phyloP scores from a whole-genome alignment of 2,113 vertebrate species.

The Notiomystis cincta region DNA sequence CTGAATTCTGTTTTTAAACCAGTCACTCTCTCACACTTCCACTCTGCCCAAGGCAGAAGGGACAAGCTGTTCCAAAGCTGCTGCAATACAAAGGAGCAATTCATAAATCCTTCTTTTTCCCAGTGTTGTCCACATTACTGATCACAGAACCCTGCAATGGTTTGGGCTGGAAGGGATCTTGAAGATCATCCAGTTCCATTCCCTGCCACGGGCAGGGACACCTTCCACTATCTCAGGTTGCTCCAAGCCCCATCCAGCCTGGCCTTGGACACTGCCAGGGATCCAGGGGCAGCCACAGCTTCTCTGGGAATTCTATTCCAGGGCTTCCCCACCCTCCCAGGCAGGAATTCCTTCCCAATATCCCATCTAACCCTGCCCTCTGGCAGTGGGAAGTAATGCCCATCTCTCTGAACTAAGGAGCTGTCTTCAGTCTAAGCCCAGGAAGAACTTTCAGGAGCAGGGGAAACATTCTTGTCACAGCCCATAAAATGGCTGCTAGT shows the following conservation, averaged over 20 bases:
- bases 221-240: fast-evolving
- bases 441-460: background rate
- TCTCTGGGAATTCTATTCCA: background rate
- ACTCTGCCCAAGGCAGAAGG: background rate
- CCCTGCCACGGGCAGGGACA: background rate
- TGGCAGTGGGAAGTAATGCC: background rate
- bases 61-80: background rate
- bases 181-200: fast-evolving
- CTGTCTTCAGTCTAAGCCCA: background rate
- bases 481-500: background rate
- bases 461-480: background rate
- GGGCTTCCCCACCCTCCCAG: fast-evolving
- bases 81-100: background rate
- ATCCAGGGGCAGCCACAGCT: background rate
- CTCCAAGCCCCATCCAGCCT: fast-evolving
- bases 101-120: background rate
- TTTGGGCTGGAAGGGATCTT: background rate
- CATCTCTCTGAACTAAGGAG: background rate
- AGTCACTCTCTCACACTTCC: background rate
- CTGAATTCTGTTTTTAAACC: background rate
- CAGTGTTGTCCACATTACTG: background rate
- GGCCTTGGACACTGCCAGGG: background rate
- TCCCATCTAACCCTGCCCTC: background rate
- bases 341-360: background rate
- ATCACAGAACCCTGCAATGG: background rate